Conservation (phyloP, 2,113 vertebrate genomes). For the Gracilinanus agilis region DNA sequence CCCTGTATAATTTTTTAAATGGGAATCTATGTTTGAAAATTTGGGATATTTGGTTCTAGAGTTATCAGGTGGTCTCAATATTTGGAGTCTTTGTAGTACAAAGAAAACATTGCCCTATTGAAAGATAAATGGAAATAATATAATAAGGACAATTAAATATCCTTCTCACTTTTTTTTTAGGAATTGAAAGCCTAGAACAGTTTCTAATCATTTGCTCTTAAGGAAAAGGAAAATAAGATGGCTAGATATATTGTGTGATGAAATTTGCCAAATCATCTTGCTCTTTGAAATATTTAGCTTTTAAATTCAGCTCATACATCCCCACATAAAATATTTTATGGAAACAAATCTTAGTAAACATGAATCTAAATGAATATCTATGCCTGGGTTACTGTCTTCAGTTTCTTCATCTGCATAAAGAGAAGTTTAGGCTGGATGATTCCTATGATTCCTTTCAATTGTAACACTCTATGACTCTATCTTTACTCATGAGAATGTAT, state of each 20-base stretch:
- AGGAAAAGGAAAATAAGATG: neutral
- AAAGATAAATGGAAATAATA: slow-evolving; percentile 46
- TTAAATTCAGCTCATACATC: slow-evolving; percentile 10
- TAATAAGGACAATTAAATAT: slow-evolving; percentile 42
- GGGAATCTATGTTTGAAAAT: slow-evolving; percentile 21
- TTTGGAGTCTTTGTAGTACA: neutral
- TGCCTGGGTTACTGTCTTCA: neutral
- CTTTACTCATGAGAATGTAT: neutral
- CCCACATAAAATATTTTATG: neutral
- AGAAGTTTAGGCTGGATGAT: neutral
- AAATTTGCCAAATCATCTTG: neutral
- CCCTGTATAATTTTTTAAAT: neutral
- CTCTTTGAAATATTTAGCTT: neutral
- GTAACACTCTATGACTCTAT: neutral
- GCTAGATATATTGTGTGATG: neutral
- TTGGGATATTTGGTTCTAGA: neutral
- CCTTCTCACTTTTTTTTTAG: slow-evolving; percentile 50
- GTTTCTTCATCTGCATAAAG: slow-evolving; percentile 18
- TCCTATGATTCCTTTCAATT: neutral
- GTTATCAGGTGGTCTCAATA: neutral
- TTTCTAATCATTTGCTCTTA: slow-evolving; percentile 50
- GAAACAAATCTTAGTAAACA: neutral
- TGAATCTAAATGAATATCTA: neutral
- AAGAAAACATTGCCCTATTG: slow-evolving; percentile 16
- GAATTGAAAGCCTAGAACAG: neutral